Percentiles rank a stretch among this genome's conserved stretches.
These are phyloP conservation scores for Abrostola triplasia DNA, from an alignment of 2,888 invertebrate species.

Conservation along the genomic window DNA sequence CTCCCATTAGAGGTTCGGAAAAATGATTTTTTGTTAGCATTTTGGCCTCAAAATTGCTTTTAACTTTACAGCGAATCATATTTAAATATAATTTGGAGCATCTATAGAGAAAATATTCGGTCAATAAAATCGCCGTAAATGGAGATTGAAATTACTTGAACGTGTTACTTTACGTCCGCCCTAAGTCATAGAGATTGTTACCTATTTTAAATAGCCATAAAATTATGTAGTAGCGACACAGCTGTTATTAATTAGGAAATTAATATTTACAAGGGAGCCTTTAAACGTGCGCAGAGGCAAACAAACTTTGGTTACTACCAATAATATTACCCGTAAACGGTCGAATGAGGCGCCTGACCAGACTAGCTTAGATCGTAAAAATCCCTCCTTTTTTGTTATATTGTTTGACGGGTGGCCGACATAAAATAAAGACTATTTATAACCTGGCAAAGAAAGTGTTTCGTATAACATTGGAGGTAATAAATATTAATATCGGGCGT, in stretches of 20 bases:
- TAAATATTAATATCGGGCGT: constrained; percentile 82
- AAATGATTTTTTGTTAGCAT: constrained; percentile 73
- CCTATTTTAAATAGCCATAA: constrained; percentile 48
- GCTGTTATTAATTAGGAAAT: constrained; percentile 58
- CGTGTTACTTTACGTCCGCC: constrained; percentile 48
- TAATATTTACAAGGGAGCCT: constrained; percentile 53
- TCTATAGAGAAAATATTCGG: constrained; percentile 56
- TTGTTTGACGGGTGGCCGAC: constrained; percentile 80
- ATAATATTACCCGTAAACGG: constrained; percentile 63
- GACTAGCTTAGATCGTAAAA: constrained; percentile 70
- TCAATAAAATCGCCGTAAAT: constrained; percentile 51
- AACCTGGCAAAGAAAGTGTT: constrained; percentile 78
- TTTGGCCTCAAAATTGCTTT: constrained; percentile 65
- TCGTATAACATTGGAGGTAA: constrained; percentile 74
- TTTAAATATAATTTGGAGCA: constrained; percentile 60
- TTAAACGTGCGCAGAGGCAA: constrained; percentile 61
- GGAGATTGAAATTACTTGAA: constrained; percentile 51
- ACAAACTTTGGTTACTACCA: constrained; percentile 61
- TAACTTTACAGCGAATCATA: constrained; percentile 60
- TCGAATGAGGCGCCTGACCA: constrained; percentile 66
- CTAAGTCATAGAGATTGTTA: constrained; percentile 42
- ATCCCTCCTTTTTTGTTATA: constrained; percentile 71
- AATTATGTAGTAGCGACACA: constrained; percentile 54
- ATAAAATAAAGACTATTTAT: constrained; percentile 84
- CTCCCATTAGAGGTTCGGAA: constrained; percentile 78